These are phyloP conservation scores for Panulirus ornatus DNA, from an alignment of 1,140 invertebrate species.

Conservation along the genomic window DNA sequence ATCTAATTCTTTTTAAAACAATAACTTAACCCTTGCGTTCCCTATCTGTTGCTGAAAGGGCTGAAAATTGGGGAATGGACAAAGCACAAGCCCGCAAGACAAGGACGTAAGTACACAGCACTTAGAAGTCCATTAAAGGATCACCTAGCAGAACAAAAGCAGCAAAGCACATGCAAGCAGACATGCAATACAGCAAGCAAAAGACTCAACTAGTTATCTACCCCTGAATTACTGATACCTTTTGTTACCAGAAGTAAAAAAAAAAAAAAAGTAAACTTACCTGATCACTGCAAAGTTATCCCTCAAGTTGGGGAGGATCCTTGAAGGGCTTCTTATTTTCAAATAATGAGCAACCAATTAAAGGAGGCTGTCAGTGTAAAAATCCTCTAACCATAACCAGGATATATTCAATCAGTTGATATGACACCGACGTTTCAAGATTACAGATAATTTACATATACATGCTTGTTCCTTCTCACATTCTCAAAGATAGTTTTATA, in stretches of 20 bases:
- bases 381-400: neutral
- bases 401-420: too few relatives aligned
- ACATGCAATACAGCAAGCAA: constrained; percentile 56
- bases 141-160: constrained; percentile 34
- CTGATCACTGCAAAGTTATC: neutral
- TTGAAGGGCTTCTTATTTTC: neutral
- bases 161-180: constrained; percentile 67
- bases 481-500: neutral
- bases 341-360: too few relatives aligned
- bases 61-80: constrained; percentile 72
- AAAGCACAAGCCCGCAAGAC: constrained; percentile 68
- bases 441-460: neutral
- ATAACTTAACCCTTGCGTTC: constrained; percentile 51
- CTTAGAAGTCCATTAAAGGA: constrained; percentile 21
- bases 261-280: neutral
- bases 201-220: constrained; percentile 6
- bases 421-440: too few relatives aligned
- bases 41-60: constrained; percentile 70
- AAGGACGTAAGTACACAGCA: constrained; percentile 60
- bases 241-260: neutral
- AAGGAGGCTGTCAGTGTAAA: neutral
- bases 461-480: neutral
- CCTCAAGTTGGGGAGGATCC: neutral
- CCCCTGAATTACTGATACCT: neutral
- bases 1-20: constrained; percentile 40